Conservation (phyloP, 2,888 invertebrate species). For the Blastobasis lacticolella region DNA sequence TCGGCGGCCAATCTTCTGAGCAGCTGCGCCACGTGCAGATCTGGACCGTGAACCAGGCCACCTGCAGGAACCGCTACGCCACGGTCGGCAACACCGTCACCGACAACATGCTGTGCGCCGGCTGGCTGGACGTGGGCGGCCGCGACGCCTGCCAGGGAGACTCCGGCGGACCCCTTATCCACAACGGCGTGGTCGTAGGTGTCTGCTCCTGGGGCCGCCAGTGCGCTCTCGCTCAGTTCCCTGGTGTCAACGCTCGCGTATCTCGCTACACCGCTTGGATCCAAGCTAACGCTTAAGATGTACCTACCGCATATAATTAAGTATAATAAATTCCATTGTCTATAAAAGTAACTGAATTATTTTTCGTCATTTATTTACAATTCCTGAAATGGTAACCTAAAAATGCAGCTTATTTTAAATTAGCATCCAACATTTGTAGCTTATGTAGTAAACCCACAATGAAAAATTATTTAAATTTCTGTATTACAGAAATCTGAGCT, state of each 20-base stretch:
- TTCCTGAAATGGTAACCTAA: neutral
- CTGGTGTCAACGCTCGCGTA: constrained; percentile 40
- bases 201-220: constrained; percentile 34
- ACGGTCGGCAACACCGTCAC: constrained; percentile 20
- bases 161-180: constrained; percentile 41
- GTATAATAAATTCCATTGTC: neutral
- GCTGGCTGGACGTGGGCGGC: constrained; percentile 41
- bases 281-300: constrained; percentile 27
- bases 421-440: no score
- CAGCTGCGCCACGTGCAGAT: constrained; percentile 35
- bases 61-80: constrained; percentile 26
- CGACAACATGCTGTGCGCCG: constrained; percentile 34
- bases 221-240: constrained; percentile 29
- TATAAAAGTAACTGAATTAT: neutral
- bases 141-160: constrained; percentile 53
- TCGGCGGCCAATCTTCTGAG: constrained; percentile 23
- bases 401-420: no score
- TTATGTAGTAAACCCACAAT: no score
- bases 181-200: constrained; percentile 35
- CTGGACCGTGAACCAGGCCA: constrained; percentile 26
- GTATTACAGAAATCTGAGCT: neutral
- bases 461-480: no score
- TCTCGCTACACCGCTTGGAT: constrained; percentile 36
- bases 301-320: neutral
- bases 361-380: neutral